phyloP scores from a whole-genome alignment of 2,113 vertebrate genomes.

The Australoheros scitulus region DNA sequence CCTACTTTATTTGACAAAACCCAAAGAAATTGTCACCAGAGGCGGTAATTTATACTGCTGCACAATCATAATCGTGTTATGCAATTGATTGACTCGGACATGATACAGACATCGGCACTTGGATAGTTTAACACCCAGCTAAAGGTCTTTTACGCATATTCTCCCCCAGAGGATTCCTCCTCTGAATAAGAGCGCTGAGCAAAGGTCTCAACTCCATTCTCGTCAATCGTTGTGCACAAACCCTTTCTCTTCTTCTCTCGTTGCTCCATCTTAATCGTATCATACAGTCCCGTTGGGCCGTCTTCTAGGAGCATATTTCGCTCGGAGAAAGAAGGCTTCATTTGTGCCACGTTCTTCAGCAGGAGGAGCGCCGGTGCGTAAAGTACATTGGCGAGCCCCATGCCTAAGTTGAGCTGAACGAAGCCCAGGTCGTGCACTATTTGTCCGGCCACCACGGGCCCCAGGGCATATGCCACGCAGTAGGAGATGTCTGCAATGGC shows the following conservation, averaged over 20 bases:
- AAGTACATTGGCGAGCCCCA: slow-evolving; percentile 95
- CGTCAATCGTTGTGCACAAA: slow-evolving; percentile 73
- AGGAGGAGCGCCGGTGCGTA: slow-evolving; percentile 92
- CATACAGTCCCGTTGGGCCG: slow-evolving; percentile 91
- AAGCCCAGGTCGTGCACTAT: slow-evolving; percentile 96
- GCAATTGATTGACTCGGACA: slow-evolving; percentile 73
- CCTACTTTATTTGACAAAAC: slow-evolving; percentile 47
- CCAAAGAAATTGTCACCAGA: slow-evolving; percentile 31
- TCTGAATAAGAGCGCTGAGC: slow-evolving; percentile 76
- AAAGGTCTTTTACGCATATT: slow-evolving; percentile 82
- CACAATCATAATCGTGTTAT: slow-evolving; percentile 77
- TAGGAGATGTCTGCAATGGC: slow-evolving; percentile 99
- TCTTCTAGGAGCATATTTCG: slow-evolving; percentile 95
- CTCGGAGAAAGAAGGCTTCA: slow-evolving; percentile 93
- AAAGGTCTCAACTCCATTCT: slow-evolving; percentile 77
- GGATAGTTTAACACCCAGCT: slow-evolving; percentile 43
- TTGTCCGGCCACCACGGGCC: slow-evolving; percentile 92
- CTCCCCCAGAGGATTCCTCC: slow-evolving; percentile 86
- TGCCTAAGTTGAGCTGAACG: slow-evolving; percentile 92
- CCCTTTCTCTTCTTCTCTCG: slow-evolving; percentile 79
- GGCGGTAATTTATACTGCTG: slow-evolving; percentile 64
- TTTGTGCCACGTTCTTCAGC: slow-evolving; percentile 89
- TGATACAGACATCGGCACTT: slow-evolving; percentile 71
- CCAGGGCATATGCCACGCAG: slow-evolving; percentile 92
- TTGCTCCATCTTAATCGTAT: slow-evolving; percentile 93